phyloP scores from a whole-genome alignment of 2,113 vertebrate genomes.

The Salvelinus fontinalis region DNA sequence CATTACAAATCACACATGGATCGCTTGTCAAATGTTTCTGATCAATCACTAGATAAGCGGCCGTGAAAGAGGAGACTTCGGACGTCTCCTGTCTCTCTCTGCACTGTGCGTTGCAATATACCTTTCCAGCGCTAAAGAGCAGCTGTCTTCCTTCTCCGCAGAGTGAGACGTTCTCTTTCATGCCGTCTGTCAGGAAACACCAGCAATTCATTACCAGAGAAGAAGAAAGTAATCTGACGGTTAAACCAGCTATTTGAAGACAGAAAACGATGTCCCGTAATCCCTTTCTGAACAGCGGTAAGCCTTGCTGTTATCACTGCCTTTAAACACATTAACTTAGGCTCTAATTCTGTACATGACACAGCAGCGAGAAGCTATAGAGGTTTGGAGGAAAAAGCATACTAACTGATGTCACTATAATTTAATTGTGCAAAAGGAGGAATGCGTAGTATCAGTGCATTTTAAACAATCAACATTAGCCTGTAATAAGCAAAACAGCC shows the following conservation, averaged over 20 bases:
- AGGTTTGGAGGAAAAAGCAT: conserved; percentile 45
- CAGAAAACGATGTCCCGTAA: conserved; percentile 71
- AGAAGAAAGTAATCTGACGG: conserved; percentile 49
- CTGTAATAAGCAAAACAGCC: conserved; percentile 24
- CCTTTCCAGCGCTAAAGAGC: conserved; percentile 67
- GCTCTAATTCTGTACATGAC: conserved; percentile 53
- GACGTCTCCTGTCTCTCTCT: conserved; percentile 52
- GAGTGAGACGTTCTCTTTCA: conserved; percentile 59
- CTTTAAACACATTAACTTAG: conserved; percentile 76
- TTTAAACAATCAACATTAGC: conserved; percentile 48
- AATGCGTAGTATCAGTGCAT: conserved; percentile 38
- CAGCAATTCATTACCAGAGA: conserved; percentile 51
- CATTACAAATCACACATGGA: conserved; percentile 16
- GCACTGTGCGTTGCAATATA: conserved; percentile 19
- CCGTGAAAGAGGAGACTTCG: conserved; percentile 42
- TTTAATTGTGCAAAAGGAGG: conserved; percentile 55
- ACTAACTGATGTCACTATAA: conserved; percentile 65
- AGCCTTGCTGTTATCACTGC: conserved; percentile 74
- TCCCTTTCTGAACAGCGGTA: conserved; percentile 74
- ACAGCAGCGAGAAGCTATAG: conserved; percentile 37
- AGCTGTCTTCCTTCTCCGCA: conserved; percentile 51
- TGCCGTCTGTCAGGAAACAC: conserved; percentile 61
- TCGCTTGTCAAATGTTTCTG: conserved; percentile 29
- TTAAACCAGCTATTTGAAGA: conserved; percentile 72
- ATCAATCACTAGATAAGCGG: conserved; percentile 29